These are phyloP conservation scores for Amphipyra berbera DNA, from an alignment of 2,888 invertebrate species.

Conservation along the genomic window DNA sequence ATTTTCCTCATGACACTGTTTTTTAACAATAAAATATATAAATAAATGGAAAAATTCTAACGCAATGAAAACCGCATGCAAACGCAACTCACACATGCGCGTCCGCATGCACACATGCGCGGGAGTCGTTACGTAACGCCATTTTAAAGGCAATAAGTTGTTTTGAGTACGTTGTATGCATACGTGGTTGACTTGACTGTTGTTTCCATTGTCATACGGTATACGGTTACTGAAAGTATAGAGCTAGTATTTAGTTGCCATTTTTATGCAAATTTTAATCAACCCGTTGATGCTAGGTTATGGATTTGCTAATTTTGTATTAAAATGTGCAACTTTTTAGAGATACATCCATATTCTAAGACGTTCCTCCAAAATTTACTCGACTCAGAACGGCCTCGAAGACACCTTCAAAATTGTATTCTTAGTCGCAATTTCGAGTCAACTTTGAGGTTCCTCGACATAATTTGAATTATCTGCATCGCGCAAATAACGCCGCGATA, in stretches of 20 bases:
- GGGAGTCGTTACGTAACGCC: constrained; percentile 72
- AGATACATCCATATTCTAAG: too few relatives aligned
- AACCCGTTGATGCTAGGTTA: not conserved
- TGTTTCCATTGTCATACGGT: constrained; percentile 70
- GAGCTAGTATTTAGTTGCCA: not conserved
- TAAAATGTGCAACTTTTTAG: too few relatives aligned
- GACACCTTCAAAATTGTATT: too few relatives aligned
- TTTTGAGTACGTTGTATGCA: constrained; percentile 74
- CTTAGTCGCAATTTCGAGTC: too few relatives aligned
- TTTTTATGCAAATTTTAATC: not conserved
- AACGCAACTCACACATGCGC: constrained; percentile 43
- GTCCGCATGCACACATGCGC: constrained; percentile 43
- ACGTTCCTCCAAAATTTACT: too few relatives aligned
- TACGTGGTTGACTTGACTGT: constrained; percentile 55
- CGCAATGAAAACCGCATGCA: constrained; percentile 64
- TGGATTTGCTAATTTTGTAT: too few relatives aligned
- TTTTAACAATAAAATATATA: constrained; percentile 51
- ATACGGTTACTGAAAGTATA: not conserved
- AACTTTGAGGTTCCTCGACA: too few relatives aligned
- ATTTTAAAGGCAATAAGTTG: constrained; percentile 80
- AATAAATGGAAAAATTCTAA: constrained; percentile 67
- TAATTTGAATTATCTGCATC: too few relatives aligned
- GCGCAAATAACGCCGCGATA: too few relatives aligned
- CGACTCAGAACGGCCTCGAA: too few relatives aligned
- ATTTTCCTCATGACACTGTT: constrained; percentile 48